These are phyloP conservation scores for Caerostris extrusa DNA, from an alignment of 1,140 invertebrate genomes.

Conservation along the genomic window DNA sequence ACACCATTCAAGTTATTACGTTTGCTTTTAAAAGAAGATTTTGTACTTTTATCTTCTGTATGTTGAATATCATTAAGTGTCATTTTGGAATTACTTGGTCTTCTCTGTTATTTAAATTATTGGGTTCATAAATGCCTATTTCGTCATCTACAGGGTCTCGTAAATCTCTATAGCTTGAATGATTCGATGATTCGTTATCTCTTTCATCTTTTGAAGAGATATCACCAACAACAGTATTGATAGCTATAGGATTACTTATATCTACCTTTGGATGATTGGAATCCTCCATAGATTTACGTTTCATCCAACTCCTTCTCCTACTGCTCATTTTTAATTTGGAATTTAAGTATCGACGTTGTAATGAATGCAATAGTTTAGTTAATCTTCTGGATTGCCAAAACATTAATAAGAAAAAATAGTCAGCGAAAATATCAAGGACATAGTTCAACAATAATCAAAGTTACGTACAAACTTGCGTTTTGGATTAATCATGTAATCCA, in stretches of 20 bases:
- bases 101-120: neutral
- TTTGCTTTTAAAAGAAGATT: neutral
- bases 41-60: neutral
- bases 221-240: neutral
- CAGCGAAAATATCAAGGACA: slow-evolving; percentile 56
- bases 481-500: neutral
- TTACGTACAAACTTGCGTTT: slow-evolving; percentile 11
- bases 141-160: slow-evolving; percentile 69
- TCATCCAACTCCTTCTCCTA: neutral
- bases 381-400: slow-evolving; percentile 72
- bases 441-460: no score
- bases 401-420: slow-evolving; percentile 42
- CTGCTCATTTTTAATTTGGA: slow-evolving; percentile 45
- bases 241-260: slow-evolving; percentile 42
- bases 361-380: neutral
- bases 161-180: slow-evolving; percentile 68
- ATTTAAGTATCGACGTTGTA: neutral
- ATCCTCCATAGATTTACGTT: neutral
- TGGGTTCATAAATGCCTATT: slow-evolving; percentile 43
- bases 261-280: neutral
- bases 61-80: neutral
- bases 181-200: neutral
- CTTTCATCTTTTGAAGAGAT: neutral
- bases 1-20: neutral
- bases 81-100: neutral